Evolutionary conservation across 2,113 vertebrate species (phyloP).

Genomic region (Genyomyrus donnyi): DNA sequence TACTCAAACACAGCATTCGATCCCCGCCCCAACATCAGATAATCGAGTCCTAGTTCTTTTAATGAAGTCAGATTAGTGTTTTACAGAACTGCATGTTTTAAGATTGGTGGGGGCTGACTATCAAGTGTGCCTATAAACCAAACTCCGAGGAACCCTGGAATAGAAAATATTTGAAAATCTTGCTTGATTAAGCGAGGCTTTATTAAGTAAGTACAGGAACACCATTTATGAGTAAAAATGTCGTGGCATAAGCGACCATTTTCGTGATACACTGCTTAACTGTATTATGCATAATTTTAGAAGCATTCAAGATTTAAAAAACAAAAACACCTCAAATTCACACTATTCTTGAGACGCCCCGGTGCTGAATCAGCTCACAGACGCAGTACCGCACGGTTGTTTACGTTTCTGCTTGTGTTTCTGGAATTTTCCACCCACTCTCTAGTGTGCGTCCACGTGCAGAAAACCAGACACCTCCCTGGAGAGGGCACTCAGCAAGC

Average conservation of each 20-base stretch:
- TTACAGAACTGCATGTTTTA: neutral
- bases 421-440: neutral
- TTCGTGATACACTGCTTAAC: neutral
- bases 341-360: neutral
- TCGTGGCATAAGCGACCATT: neutral
- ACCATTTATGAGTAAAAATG: neutral
- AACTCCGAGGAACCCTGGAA: neutral
- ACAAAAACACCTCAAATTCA: neutral
- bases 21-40: neutral
- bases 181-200: neutral
- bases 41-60: neutral
- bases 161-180: neutral
- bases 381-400: neutral
- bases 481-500: neutral
- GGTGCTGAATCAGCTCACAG: neutral
- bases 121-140: neutral
- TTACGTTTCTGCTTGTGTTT: neutral
- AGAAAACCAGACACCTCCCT: neutral
- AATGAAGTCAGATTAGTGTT: neutral
- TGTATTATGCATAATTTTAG: neutral
- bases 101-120: neutral
- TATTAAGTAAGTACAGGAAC: neutral
- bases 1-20: neutral
- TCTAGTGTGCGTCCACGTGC: neutral
- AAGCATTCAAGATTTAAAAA: neutral